phyloP scores from a whole-genome alignment of 92 coral and sea anemone genomes.

The Micromussa lordhowensis region DNA sequence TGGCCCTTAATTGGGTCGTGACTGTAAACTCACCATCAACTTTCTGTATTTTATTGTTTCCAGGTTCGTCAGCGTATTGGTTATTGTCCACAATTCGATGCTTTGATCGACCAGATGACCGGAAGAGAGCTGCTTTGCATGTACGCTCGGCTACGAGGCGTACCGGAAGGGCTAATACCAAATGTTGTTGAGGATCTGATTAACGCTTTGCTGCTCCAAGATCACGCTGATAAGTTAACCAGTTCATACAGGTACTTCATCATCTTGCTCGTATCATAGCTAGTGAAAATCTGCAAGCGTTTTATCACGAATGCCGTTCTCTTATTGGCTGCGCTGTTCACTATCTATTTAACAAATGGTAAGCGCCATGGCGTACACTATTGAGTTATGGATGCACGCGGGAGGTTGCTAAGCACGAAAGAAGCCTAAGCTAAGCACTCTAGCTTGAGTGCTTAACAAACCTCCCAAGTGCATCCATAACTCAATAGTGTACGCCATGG shows the following conservation, averaged over 20 bases:
- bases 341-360: too few species aligned
- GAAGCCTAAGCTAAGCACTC: too few species aligned
- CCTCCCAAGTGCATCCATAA: too few species aligned
- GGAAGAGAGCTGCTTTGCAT: conserved; percentile 90
- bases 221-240: conserved; percentile 92
- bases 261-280: background rate
- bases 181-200: conserved; percentile 74
- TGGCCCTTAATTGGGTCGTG: too few species aligned
- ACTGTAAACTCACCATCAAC: background rate
- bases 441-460: too few species aligned
- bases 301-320: too few species aligned
- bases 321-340: too few species aligned
- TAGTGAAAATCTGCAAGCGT: too few species aligned
- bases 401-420: too few species aligned
- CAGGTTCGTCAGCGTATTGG: conserved; percentile 96
- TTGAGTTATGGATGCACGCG: too few species aligned
- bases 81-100: conserved; percentile 89
- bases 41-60: background rate
- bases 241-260: conserved; percentile 86
- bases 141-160: conserved; percentile 97
- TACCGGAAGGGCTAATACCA: conserved; percentile 69
- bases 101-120: conserved; percentile 87
- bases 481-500: too few species aligned
- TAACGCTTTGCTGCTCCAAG: conserved; percentile 78
- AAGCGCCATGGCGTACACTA: too few species aligned